Evolutionary conservation across 1,140 invertebrate genomes (phyloP), one percentile per base, ranked within the genome.

Genomic region (Lasioglossum albipes): DNA sequence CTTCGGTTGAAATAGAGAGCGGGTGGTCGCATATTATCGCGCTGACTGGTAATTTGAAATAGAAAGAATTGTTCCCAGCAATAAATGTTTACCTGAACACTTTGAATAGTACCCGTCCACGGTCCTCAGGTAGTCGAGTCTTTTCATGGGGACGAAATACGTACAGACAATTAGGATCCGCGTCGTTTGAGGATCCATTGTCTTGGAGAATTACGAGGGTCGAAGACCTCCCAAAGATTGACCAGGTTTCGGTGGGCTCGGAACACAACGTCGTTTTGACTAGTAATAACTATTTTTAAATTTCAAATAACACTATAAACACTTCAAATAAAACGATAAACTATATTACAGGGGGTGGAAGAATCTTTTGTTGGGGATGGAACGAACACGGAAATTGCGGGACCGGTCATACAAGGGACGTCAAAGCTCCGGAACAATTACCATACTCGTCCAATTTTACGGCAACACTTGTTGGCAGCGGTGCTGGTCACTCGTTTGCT

Each of bases 361-460:
- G 93, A 64, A 85, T 97, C 4, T 95, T 95, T 78, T 95, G 95
- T n/a, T 98, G 97, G 97, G 97, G 97, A 9, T 98, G 97, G 97
- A 98, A 98, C 93, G 97, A 98, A 86, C 97, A 98, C 93, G 96
- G 96, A 36, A 97, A 97, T 88, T 97, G 97, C 91, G 97, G 97
- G 79, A 96, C 95, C 82, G 95, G 95, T 57, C 91, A 94, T 67
- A 95, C 94, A 31, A 93, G 94, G 36, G 95, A 97, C 91, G 92
- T 97, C 59, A 91, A 92, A 62, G 87, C 89, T 78, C 94, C 95
- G 12, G 79, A 82, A 36, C 45, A 75, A 66, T 78, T 94, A 18
- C 36, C 75, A 27, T 82, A 95, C 62, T 87, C 93, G 18, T 82
- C 82, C 49, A 87, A 90, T 65, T 89, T 80, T 42, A 91, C 89